phyloP scores from a whole-genome alignment of 2,888 invertebrate species.

The Glaucopsyche alexis region DNA sequence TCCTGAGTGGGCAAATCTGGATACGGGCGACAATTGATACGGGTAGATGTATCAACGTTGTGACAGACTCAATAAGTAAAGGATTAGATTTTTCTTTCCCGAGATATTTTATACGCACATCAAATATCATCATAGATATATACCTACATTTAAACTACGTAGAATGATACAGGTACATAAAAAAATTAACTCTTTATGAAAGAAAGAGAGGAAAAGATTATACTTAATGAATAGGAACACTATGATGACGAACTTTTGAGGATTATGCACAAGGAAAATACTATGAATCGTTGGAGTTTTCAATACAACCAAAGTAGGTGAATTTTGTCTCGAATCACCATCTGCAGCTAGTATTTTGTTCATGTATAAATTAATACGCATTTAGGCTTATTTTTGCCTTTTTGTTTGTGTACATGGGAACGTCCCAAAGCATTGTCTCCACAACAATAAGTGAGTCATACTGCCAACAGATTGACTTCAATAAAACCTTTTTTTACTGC shows the following conservation, averaged over 20 bases:
- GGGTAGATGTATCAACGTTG: slow-evolving; percentile 55
- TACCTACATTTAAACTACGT: too few relatives aligned
- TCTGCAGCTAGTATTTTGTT: not conserved
- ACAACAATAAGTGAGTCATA: slow-evolving; percentile 22
- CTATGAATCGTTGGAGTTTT: too few relatives aligned
- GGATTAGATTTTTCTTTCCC: slow-evolving; percentile 37
- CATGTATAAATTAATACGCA: not conserved
- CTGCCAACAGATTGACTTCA: slow-evolving; percentile 24
- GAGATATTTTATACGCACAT: not conserved
- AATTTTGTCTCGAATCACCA: not conserved
- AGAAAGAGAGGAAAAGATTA: too few relatives aligned
- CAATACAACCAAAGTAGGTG: too few relatives aligned
- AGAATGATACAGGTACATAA: too few relatives aligned
- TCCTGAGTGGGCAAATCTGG: slow-evolving; percentile 69
- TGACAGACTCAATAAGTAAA: slow-evolving; percentile 53
- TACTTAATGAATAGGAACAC: too few relatives aligned
- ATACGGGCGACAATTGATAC: slow-evolving; percentile 73
- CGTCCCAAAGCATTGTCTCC: slow-evolving; percentile 8
- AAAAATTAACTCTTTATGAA: too few relatives aligned
- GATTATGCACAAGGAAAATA: too few relatives aligned
- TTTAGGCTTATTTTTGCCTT: not conserved
- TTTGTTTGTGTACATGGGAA: slow-evolving; percentile 20
- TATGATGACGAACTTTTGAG: too few relatives aligned
- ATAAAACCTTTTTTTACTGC: slow-evolving; percentile 25
- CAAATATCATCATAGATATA: slow-evolving; percentile 9